Evolutionary conservation across 53 echinoderm and acorn worm species (phyloP).

Genomic region (Holothuria leucospilota): DNA sequence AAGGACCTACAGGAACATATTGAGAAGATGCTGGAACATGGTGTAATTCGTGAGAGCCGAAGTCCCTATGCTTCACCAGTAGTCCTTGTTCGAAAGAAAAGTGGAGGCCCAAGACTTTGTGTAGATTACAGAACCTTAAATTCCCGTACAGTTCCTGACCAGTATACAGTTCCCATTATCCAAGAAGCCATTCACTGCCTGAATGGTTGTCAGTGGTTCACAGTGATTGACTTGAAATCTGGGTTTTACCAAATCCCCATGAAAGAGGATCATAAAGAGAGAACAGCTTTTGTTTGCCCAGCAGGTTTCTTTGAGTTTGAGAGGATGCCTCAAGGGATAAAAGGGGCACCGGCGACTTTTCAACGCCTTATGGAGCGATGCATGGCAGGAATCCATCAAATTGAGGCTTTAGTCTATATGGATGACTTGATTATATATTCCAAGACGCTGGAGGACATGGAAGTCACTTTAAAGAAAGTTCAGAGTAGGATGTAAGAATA

Average conservation of each 20-base stretch:
- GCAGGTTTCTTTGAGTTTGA: constrained; percentile 66
- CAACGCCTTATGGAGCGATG: constrained; percentile 66
- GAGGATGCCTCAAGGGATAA: constrained; percentile 59
- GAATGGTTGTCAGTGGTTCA: constrained; percentile 60
- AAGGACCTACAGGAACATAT: constrained; percentile 53
- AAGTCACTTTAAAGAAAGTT: constrained; percentile 43
- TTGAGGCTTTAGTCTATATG: constrained; percentile 63
- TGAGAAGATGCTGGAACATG: constrained; percentile 47
- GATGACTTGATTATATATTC: constrained; percentile 61
- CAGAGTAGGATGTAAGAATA: constrained; percentile 46
- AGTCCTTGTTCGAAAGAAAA: constrained; percentile 53
- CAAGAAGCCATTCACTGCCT: constrained; percentile 65
- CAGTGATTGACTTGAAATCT: constrained; percentile 65
- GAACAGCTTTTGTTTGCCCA: constrained; percentile 68
- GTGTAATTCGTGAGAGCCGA: constrained; percentile 52
- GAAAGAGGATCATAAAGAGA: constrained; percentile 56
- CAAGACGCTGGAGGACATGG: constrained; percentile 55
- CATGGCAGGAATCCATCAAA: constrained; percentile 59
- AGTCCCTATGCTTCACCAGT: constrained; percentile 38
- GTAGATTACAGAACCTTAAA: constrained; percentile 66
- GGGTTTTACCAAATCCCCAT: constrained; percentile 67
- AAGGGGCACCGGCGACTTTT: constrained; percentile 58
- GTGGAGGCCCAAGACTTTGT: constrained; percentile 49
- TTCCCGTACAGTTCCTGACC: constrained; percentile 54
- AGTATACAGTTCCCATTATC: constrained; percentile 67